Evolutionary conservation across 2,113 vertebrate genomes (phyloP).

Genomic region (Xenopus tropicalis): DNA sequence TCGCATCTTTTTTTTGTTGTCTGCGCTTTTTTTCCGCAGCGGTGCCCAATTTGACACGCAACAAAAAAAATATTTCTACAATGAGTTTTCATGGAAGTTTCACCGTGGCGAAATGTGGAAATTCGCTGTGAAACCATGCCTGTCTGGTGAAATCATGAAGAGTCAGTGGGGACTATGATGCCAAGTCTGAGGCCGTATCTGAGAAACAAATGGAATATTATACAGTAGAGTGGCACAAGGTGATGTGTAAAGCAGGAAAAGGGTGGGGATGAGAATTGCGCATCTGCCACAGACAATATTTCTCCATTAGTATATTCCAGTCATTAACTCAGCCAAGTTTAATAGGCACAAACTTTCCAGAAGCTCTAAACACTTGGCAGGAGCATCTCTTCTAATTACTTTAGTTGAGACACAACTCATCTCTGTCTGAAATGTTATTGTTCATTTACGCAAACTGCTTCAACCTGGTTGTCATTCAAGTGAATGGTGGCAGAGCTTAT

Average conservation of each 20-base stretch:
- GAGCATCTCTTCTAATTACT: conserved; percentile 14
- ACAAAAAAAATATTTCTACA: too few species aligned
- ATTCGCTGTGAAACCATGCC: too few species aligned
- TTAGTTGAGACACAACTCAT: conserved; percentile 10
- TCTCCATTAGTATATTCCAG: conserved; percentile 5
- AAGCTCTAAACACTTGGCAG: conserved; percentile 3
- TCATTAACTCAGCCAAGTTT: conserved; percentile 5
- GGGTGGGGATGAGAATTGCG: conserved; percentile 4
- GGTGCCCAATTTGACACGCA: too few species aligned
- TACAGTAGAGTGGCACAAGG: neutral
- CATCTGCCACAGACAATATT: conserved; percentile 8
- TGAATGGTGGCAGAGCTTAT: conserved; percentile 20
- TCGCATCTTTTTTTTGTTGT: too few species aligned
- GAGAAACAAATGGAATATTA: neutral
- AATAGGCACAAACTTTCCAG: conserved; percentile 14
- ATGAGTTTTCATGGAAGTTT: too few species aligned
- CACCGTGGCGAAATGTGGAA: too few species aligned
- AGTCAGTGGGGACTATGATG: too few species aligned
- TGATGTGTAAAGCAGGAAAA: neutral
- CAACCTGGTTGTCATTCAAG: neutral
- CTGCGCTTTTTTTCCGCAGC: too few species aligned
- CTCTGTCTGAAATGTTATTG: conserved; percentile 27
- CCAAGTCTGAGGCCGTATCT: too few species aligned
- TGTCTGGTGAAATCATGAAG: too few species aligned
- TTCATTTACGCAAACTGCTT: conserved; percentile 18